Conservation (phyloP, 2,888 invertebrate genomes). For the Himalopsyche anomala region DNA sequence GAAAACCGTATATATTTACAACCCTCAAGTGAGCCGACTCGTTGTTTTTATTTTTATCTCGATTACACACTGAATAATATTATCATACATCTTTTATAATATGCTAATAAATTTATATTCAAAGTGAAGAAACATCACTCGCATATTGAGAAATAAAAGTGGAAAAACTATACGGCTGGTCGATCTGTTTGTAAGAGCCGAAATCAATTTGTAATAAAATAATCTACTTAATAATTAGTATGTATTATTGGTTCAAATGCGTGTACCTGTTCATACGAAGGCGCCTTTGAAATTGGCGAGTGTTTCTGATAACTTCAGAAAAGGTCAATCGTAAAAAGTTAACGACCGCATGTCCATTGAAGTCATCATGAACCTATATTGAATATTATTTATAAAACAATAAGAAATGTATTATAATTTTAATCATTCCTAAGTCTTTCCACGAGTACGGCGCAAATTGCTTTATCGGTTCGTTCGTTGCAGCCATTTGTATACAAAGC, state of each 20-base stretch:
- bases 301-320: not conserved
- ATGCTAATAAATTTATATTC: not conserved
- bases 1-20: not conserved
- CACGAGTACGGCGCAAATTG: too few species aligned
- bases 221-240: conserved; percentile 21
- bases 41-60: not conserved
- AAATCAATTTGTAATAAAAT: conserved; percentile 42
- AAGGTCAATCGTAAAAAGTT: not conserved
- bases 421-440: too few species aligned
- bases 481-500: too few species aligned
- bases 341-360: not conserved
- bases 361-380: too few species aligned
- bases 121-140: not conserved
- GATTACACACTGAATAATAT: not conserved
- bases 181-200: not conserved
- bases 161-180: not conserved
- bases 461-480: too few species aligned
- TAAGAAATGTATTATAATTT: too few species aligned
- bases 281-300: not conserved
- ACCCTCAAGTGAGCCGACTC: not conserved
- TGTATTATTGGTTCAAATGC: not conserved
- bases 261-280: not conserved
- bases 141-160: not conserved
- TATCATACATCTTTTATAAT: not conserved
- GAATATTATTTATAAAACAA: too few species aligned